phyloP scores from a whole-genome alignment of 2,888 invertebrate genomes.

The Trypoxylon attenuatum region DNA sequence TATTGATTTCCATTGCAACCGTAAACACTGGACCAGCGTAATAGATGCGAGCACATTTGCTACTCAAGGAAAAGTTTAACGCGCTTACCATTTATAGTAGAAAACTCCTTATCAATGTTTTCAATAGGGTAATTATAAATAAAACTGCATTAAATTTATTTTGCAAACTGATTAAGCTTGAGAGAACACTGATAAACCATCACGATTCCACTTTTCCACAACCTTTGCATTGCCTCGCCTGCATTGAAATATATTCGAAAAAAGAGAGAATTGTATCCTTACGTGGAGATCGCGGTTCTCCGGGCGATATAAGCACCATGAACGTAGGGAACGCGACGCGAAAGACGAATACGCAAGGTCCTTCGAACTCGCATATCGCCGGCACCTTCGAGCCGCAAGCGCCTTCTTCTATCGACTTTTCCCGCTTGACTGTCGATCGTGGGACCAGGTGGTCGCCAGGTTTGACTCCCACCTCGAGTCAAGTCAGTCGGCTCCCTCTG shows the following conservation, averaged over 20 bases:
- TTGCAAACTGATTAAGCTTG: too few relatives aligned
- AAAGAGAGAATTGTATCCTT: not conserved
- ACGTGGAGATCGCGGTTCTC: not conserved
- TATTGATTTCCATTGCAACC: too few relatives aligned
- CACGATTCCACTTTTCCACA: too few relatives aligned
- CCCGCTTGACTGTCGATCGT: conserved; percentile 64
- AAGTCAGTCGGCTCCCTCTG: not conserved
- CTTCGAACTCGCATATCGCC: conserved; percentile 16
- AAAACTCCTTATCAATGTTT: too few relatives aligned
- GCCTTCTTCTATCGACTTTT: conserved; percentile 53
- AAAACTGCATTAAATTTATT: too few relatives aligned
- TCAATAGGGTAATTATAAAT: too few relatives aligned
- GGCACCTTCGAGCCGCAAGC: not conserved
- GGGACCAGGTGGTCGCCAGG: conserved; percentile 50
- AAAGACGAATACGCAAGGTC: too few relatives aligned
- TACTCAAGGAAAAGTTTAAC: too few relatives aligned
- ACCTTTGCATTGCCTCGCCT: not conserved
- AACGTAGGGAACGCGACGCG: conserved; percentile 1
- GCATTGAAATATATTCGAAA: not conserved
- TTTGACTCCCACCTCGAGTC: conserved; percentile 62
- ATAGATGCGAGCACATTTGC: too few relatives aligned
- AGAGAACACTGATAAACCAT: too few relatives aligned
- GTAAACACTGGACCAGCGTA: too few relatives aligned
- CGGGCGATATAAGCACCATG: not conserved
- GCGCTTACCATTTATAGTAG: too few relatives aligned